Percentiles rank a stretch among this genome's conserved stretches.
Evolutionary conservation across 2,113 vertebrate species (phyloP).

Genomic region (Cebus imitator): DNA sequence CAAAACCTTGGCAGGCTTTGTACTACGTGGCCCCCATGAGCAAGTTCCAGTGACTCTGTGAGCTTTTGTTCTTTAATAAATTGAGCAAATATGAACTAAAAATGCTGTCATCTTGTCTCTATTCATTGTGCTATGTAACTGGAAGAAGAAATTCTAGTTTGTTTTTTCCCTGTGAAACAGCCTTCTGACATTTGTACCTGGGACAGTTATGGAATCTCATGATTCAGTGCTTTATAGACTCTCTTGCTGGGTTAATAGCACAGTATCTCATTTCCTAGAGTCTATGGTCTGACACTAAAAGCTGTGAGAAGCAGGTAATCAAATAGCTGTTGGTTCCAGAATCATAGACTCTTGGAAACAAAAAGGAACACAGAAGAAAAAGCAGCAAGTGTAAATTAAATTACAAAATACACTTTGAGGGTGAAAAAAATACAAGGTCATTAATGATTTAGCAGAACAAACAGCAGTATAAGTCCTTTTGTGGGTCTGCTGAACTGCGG

Average conservation of each 20-base stretch:
- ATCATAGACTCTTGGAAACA: neutral
- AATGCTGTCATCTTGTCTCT: neutral
- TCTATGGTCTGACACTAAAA: too few species aligned
- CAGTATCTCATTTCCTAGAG: neutral
- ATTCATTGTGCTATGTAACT: neutral
- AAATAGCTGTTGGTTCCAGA: neutral
- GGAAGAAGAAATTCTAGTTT: neutral
- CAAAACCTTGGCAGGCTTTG: neutral
- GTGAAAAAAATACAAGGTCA: neutral
- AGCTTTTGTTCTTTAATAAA: neutral
- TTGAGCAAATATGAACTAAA: neutral
- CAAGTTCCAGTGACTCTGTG: neutral
- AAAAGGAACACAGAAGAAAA: neutral
- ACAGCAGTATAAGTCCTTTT: accelerated
- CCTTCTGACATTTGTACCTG: neutral
- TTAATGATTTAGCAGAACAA: neutral
- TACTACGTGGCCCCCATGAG: too few species aligned
- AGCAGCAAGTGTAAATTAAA: neutral
- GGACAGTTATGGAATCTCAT: neutral
- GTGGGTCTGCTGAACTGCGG: neutral
- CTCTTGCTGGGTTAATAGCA: neutral
- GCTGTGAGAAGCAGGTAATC: neutral
- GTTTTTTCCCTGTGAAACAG: neutral
- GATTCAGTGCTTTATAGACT: neutral
- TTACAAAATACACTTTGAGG: neutral